Base-by-base conservation (phyloP, 2,797 vertebrate species). In the Crenichthys baileyi region DNA sequence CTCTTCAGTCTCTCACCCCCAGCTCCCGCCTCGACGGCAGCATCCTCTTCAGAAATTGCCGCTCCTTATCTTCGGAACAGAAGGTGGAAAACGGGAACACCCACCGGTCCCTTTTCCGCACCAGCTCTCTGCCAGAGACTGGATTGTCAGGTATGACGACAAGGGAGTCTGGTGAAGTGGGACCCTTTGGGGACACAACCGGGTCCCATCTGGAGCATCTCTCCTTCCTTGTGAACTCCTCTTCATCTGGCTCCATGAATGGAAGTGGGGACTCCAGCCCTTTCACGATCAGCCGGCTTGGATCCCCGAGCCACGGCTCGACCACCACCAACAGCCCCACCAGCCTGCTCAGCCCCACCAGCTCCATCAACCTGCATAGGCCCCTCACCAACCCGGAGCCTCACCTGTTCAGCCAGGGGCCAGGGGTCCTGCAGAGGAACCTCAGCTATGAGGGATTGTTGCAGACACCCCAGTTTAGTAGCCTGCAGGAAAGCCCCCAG, bases 21-120 rank as follows among this genome's bases (percentile, higher is more conserved):
- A 79, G 92, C 86, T 99, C 98, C 0, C 97, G 98, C 1, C 93
- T 99, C 11, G 96, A 97, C 71, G 95, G 91, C 88, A 98, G 97
- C 4, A 39, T 97, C 79, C 94, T 99, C 83, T 98, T 97, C 71
- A 88, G 95, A 29, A 92, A 81, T 86, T 94, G 95, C 63, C 86
- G 90, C 65, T 77, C 84, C 0, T 0, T 87, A 5, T 79, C 77
- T 68, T 73, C 60, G 11, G 93, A 93, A 44, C 81, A 77, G 70
- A 50, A 18, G 0, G 2, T 7, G 50, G 94, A 95, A n/a, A 94
- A 91, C 2, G 79, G 80, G 39, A 81, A 15, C 6, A 2, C 26
- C 65, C 63, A 85, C 1, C 91, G 78, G 0, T 20, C 79, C 0
- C 0, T 92, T 61, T 85, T 4, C 75, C 88, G 82, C 16, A 16